Conservation (phyloP, 2,888 invertebrate species). For the Keiferia lycopersicella region DNA sequence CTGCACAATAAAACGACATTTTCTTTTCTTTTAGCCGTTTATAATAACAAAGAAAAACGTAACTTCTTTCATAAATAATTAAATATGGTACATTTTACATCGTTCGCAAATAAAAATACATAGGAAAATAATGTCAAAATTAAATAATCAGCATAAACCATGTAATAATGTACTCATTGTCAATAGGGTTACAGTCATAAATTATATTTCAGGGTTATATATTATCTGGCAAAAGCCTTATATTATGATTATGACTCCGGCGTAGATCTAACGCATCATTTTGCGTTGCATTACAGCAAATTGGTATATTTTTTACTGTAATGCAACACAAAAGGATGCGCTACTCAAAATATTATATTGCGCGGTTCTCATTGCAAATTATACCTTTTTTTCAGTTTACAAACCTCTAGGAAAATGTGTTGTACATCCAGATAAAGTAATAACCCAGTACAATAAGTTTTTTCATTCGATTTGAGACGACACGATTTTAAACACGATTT, state of each 20-base stretch:
- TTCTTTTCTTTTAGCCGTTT: conserved; percentile 46
- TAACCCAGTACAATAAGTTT: background rate
- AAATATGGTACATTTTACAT: conserved; percentile 41
- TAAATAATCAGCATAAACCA: background rate
- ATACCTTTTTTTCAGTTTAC: no score
- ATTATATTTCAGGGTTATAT: no score
- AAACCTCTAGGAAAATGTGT: no score
- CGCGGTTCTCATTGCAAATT: no score
- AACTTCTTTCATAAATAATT: conserved; percentile 52
- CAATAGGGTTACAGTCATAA: no score
- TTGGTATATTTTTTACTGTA: no score
- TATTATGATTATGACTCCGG: no score
- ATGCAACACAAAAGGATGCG: no score
- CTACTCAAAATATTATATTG: no score
- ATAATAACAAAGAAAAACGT: conserved; percentile 58
- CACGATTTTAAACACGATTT: background rate
- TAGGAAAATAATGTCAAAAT: conserved; percentile 1
- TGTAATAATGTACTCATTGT: background rate
- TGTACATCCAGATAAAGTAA: background rate
- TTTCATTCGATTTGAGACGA: background rate
- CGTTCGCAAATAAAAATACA: background rate
- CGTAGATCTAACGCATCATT: no score
- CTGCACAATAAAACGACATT: conserved; percentile 22
- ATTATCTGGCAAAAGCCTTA: no score
- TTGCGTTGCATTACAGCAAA: no score